A percentile compares a stretch with the other conserved stretches of the same genome.
These are phyloP conservation scores for Eupithecia centaureata DNA, from an alignment of 2,888 invertebrate genomes.

Conservation along the genomic window DNA sequence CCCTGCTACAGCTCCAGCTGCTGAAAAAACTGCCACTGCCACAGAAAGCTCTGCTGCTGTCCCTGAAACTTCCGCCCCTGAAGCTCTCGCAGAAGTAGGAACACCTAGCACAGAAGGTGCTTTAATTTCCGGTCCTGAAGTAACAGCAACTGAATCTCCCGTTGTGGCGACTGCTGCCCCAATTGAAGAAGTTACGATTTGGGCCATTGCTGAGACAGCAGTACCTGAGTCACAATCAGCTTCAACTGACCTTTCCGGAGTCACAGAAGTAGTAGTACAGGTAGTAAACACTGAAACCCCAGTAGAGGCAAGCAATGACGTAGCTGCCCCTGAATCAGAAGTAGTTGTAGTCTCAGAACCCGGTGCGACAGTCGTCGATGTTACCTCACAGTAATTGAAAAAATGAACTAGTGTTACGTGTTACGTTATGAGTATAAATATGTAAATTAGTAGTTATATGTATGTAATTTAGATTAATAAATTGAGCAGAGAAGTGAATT, in stretches of 20 bases:
- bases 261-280: not conserved
- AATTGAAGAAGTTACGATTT: slow-evolving; percentile 9
- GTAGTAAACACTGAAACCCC: not conserved
- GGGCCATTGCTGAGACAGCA: not conserved
- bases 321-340: slow-evolving; percentile 8
- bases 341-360: slow-evolving; percentile 56
- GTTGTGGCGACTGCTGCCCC: not conserved
- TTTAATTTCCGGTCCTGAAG: too few relatives aligned
- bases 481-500: slow-evolving; percentile 29
- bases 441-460: slow-evolving; percentile 39
- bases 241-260: not conserved
- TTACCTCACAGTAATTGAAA: slow-evolving; percentile 58
- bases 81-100: not conserved
- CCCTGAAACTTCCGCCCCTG: not conserved
- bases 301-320: not conserved
- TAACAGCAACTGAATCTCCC: not conserved
- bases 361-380: slow-evolving; percentile 67
- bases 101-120: not conserved
- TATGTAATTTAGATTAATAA: slow-evolving; percentile 46
- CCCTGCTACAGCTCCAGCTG: not conserved
- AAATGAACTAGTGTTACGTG: slow-evolving; percentile 31
- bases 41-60: slow-evolving; percentile 12
- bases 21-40: slow-evolving; percentile 12
- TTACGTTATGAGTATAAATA: slow-evolving; percentile 22
- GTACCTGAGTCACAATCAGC: slow-evolving; percentile 6